Conservation (phyloP, 2,888 invertebrate genomes). For the Phoronis australis region DNA sequence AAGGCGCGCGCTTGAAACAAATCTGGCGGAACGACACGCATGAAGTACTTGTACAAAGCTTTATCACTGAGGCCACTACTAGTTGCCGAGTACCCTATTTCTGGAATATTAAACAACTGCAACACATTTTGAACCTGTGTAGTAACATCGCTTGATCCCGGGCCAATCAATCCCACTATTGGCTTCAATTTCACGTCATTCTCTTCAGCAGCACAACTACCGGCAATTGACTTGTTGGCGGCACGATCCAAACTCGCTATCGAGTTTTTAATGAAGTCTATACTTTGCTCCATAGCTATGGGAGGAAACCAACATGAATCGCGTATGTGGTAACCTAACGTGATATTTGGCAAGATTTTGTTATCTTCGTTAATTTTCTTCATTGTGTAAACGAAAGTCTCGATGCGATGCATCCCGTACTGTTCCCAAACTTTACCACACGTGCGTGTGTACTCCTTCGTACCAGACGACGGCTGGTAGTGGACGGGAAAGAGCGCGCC, state of each 20-base stretch:
- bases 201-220: conserved; percentile 8
- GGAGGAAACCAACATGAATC: conserved; percentile 80
- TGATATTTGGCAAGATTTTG: conserved; percentile 58
- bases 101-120: conserved; percentile 63
- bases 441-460: conserved; percentile 47
- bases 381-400: conserved; percentile 53
- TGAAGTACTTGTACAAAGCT: conserved; percentile 69
- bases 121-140: conserved; percentile 69
- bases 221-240: conserved; percentile 10
- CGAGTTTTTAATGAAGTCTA: conserved; percentile 69
- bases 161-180: conserved; percentile 68
- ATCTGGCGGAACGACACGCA: conserved; percentile 74
- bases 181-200: conserved; percentile 22
- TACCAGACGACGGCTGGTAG: conserved; percentile 52
- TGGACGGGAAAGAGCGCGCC: conserved; percentile 60
- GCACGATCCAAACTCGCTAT: conserved; percentile 25
- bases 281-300: conserved; percentile 71
- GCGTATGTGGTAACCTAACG: conserved; percentile 66
- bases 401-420: conserved; percentile 71
- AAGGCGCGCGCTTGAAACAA: conserved; percentile 71
- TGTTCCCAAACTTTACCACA: conserved; percentile 67
- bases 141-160: conserved; percentile 69
- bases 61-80: conserved; percentile 71
- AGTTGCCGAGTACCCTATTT: conserved; percentile 74
- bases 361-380: conserved; percentile 60